Base-by-base conservation (phyloP, 2,113 vertebrate genomes). In the Etheostoma cragini region DNA sequence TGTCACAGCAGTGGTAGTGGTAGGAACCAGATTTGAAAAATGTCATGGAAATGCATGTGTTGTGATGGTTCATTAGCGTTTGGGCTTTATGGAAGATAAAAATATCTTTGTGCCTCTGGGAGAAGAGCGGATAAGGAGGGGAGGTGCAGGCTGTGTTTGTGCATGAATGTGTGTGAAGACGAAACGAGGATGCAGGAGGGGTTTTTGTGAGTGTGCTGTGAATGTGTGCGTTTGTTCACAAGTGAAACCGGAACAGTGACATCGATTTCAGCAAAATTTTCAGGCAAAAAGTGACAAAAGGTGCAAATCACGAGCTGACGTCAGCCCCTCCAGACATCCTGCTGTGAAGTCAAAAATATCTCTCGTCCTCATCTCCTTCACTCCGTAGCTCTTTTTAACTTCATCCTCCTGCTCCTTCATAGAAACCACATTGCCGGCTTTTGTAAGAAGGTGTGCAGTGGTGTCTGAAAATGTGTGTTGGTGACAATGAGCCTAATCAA, bases 71-170 rank as follows among this genome's bases (percentile, higher is more conserved):
- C 89, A 88, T 94, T 93, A 94, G 86, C 68, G 81, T 85, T 89
- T 71, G 68, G 47, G 88, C 81, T 86, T 88, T 79, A 71, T 49
- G 84, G 65, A 54, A 85, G 91, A 91, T 93, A 93, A 92, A 94
- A 93, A 94, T 93, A 93, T 91, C 91, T 78, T 38, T 64, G 72
- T 66, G 89, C 88, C 90, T 88, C 88, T 84, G 88, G 88, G 89
- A 89, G 84, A 81, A 89, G 67, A 62, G 80, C 33, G 24, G 30
- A 68, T 1, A 77, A 79, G 71, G 63, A 74, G 38, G 72, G 84
- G 83, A 64, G 83, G 81, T 83, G 85, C 24, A 0, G 70, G 14
- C n/a, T 42, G 45, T 46, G 72, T 22, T 38, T 62, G 78, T 30
- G 72, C n/a, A 46, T 53, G 63, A 5, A 13, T 72, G 53, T 78